Conservation (phyloP, 2,888 invertebrate genomes). For the Apamea anceps region DNA sequence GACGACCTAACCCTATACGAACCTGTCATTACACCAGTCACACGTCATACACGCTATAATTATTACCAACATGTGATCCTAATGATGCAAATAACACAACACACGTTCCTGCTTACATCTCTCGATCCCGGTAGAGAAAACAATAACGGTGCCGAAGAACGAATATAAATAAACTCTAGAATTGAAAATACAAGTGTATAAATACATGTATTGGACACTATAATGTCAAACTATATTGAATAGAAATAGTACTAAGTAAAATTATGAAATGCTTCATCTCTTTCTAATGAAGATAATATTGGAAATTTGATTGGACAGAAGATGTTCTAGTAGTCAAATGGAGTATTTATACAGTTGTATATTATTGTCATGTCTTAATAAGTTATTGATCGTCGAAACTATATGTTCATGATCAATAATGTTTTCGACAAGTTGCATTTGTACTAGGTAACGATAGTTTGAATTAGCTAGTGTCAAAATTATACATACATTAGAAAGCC, state of each 20-base stretch:
- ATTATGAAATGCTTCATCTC: background rate
- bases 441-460: background rate
- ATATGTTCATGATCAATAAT: background rate
- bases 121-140: conserved; percentile 9
- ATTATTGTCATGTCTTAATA: background rate
- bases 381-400: background rate
- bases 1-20: conserved; percentile 6
- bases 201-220: background rate
- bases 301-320: background rate
- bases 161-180: conserved; percentile 29
- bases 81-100: conserved; percentile 44
- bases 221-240: conserved; percentile 28
- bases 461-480: background rate
- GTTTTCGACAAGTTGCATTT: background rate
- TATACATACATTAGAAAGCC: background rate
- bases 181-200: conserved; percentile 16
- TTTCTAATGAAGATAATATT: background rate
- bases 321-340: background rate
- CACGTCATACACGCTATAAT: conserved; percentile 21
- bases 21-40: conserved; percentile 21
- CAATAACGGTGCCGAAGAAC: conserved; percentile 1
- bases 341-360: conserved; percentile 16
- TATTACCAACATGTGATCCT: conserved; percentile 48
- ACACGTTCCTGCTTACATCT: conserved; percentile 28
- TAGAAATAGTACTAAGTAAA: conserved; percentile 11